Base-by-base conservation (phyloP, 2,797 vertebrate species). In the Xiphophorus birchmanni region DNA sequence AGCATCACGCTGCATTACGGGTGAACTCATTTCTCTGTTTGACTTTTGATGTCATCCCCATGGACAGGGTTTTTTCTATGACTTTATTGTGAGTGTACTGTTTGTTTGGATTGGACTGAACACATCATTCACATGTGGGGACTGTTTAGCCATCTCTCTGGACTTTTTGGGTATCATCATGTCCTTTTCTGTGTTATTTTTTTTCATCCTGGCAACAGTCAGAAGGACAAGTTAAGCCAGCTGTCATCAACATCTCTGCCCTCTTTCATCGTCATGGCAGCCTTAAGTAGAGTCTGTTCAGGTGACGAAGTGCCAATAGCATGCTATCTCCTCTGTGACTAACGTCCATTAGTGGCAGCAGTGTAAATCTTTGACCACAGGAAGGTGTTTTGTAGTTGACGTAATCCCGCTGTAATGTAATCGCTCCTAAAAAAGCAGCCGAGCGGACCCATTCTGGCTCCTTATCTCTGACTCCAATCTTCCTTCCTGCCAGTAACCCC, bases 11-110 rank as follows among this genome's bases (percentile, higher is more conserved):
- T 5, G 13, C 17, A 47, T 73, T 29, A 73, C 5, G 81, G 82
- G 86, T 92, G 90, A 93, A 92, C 90, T 93, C 90, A 92, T 90
- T 88, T 77, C 90, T 86, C 85, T 35, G 52, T 86, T 92, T 92
- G 79, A 89, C 85, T 88, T 84, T 86, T 93, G 93, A 94, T 91
- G 89, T 94, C 92, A 94, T 92, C 83, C n/a, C 42, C 23, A 35
- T 21, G 1, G 91, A 89, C 92, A 91, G 93, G 91, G 92, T 92
- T 92, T 94, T 94, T 93, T 93, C 89, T 84, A 81, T 93, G 91
- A 94, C 90, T 82, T 91, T 89, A 92, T 83, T 54, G 52, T 92
- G 92, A 93, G 82, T 91, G 86, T 88, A 65, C 78, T 32, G 47
- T 78, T 74, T 88, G 80, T 83, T 86, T 23, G 54, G 69, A 93